Evolutionary conservation across 2,797 vertebrate genomes (phyloP).

Genomic region (Neoniphon sammara): DNA sequence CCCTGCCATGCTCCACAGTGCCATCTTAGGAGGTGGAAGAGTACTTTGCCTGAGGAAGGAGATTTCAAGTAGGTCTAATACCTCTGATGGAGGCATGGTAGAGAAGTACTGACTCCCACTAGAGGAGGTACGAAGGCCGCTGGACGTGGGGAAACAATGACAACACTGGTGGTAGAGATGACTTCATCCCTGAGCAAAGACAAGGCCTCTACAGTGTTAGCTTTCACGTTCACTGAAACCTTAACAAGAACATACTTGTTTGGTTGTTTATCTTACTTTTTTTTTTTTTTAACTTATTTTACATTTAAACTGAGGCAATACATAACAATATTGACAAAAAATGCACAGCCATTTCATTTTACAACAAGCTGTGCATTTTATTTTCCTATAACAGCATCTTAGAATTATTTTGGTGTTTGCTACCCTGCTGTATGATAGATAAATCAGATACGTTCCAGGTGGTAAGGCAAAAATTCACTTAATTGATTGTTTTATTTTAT

Average conservation of each 20-base stretch:
- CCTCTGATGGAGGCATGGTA: not conserved
- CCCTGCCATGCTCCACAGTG: not conserved
- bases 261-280: not conserved
- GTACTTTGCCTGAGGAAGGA: not conserved
- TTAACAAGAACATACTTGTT: not conserved
- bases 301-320: not conserved
- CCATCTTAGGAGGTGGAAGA: not conserved
- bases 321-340: not conserved
- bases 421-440: too few relatives aligned
- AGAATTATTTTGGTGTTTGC: not conserved
- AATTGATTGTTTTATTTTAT: constrained; percentile 11
- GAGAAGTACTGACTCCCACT: not conserved
- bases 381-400: not conserved
- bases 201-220: not conserved
- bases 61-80: constrained; percentile 2
- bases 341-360: not conserved
- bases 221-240: not conserved
- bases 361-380: not conserved
- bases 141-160: not conserved
- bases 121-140: constrained; percentile 10
- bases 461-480: constrained; percentile 10
- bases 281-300: not conserved
- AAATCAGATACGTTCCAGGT: not conserved
- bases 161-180: not conserved
- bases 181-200: constrained; percentile 44